Evolutionary conservation across 1,140 invertebrate genomes (phyloP).

Genomic region (Heliconius hewitsoni): DNA sequence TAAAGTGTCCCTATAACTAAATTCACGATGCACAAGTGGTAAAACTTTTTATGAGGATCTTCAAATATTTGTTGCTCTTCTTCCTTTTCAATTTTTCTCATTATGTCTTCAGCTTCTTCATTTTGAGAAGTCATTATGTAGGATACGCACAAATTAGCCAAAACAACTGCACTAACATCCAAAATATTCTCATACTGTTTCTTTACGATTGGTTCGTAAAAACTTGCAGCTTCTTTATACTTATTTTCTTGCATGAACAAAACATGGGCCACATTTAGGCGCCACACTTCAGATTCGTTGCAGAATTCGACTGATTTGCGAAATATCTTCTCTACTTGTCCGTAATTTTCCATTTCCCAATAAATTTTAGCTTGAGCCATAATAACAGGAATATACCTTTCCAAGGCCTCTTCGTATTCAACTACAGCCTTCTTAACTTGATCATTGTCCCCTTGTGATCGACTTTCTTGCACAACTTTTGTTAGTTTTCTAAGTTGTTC

Average conservation of each 20-base stretch:
- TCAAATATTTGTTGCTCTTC: conserved; percentile 96
- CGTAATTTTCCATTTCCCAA: conserved; percentile 98
- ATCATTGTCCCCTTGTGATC: conserved; percentile 93
- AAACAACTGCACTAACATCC: conserved; percentile 96
- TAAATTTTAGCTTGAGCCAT: conserved; percentile 99
- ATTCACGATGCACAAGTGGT: conserved; percentile 99
- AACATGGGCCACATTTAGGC: conserved; percentile 98
- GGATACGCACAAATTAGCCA: conserved; percentile 99
- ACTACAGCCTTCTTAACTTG: conserved; percentile 93
- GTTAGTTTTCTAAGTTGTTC: conserved; percentile 95
- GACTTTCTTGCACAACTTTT: conserved; percentile 95
- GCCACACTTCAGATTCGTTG: conserved; percentile 98
- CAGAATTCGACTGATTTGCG: conserved; percentile 99
- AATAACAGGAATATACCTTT: conserved; percentile 95
- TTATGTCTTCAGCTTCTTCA: conserved; percentile 99
- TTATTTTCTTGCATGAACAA: conserved; percentile 99
- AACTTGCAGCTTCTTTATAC: conserved; percentile 98
- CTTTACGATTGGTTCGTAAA: conserved; percentile 99
- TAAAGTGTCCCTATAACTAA: conserved; percentile 99
- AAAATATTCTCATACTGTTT: conserved; percentile 98
- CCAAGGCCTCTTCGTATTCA: conserved; percentile 96
- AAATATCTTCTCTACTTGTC: conserved; percentile 96
- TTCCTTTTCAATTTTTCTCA: conserved; percentile 99
- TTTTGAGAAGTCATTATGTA: conserved; percentile 99
- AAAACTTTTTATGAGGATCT: conserved; percentile 97